Evolutionary conservation across 2,797 vertebrate species (phyloP).

Genomic region (Poecile montanus): DNA sequence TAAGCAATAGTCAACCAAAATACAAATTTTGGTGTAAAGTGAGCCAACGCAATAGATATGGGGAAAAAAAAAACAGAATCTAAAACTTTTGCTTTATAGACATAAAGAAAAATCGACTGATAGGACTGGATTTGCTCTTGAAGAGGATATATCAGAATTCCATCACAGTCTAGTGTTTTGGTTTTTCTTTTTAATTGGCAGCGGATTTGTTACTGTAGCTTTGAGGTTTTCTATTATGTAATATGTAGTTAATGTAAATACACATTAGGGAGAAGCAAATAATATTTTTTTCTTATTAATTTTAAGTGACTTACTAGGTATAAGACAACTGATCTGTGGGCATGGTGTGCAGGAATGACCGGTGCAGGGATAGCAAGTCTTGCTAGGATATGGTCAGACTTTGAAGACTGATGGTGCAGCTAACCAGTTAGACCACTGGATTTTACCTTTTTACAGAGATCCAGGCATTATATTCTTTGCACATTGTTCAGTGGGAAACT

Average conservation of each 20-base stretch:
- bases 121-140: background rate
- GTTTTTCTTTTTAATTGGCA: background rate
- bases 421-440: background rate
- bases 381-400: background rate
- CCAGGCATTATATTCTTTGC: background rate
- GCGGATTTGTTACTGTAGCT: background rate
- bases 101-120: background rate
- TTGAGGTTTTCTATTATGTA: background rate
- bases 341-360: background rate
- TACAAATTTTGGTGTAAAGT: background rate
- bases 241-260: background rate
- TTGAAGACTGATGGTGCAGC: background rate
- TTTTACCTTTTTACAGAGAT: background rate
- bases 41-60: background rate
- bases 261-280: background rate
- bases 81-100: background rate
- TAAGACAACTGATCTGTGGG: background rate
- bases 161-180: background rate
- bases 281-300: background rate
- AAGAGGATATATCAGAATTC: background rate
- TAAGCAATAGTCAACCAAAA: background rate
- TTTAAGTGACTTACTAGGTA: background rate
- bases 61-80: background rate
- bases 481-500: background rate
- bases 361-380: background rate